These are phyloP conservation scores for Ommatoiulus sabulosus DNA, from an alignment of 2,888 invertebrate species.

Conservation along the genomic window DNA sequence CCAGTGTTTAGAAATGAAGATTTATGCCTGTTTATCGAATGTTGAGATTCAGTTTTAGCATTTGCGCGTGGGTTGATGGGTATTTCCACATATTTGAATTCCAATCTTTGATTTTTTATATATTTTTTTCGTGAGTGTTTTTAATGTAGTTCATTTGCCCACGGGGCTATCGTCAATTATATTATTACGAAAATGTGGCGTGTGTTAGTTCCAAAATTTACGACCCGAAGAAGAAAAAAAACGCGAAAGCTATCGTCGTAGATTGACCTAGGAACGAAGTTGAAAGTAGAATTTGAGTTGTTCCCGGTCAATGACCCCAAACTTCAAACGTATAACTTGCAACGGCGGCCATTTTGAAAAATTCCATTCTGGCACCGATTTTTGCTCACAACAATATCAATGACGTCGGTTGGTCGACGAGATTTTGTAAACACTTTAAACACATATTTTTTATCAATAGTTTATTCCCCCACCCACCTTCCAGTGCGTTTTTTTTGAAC, in stretches of 20 bases:
- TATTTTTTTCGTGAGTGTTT: background rate
- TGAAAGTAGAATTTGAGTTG: conserved; percentile 55
- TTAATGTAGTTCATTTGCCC: conserved; percentile 40
- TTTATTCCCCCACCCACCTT: background rate
- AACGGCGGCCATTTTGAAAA: conserved; percentile 31
- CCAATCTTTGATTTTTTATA: background rate
- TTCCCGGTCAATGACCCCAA: conserved; percentile 50
- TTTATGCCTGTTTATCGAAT: background rate
- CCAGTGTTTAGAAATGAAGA: background rate
- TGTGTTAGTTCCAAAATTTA: conserved; percentile 33
- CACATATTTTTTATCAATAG: background rate
- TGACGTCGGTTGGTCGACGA: background rate
- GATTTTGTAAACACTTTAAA: conserved; percentile 29
- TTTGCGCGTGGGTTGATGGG: background rate
- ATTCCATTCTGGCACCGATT: conserved; percentile 37
- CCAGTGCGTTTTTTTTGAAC: background rate
- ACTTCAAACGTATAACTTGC: background rate
- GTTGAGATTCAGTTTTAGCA: background rate
- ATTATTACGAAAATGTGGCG: conserved; percentile 30
- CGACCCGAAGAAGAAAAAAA: background rate
- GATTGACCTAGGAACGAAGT: conserved; percentile 54
- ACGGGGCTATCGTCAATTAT: conserved; percentile 3
- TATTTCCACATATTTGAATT: conserved; percentile 7
- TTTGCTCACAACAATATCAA: background rate
- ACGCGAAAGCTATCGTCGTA: background rate